Conservation (phyloP, 2,888 invertebrate genomes). For the Carpatolechia fugitivella region DNA sequence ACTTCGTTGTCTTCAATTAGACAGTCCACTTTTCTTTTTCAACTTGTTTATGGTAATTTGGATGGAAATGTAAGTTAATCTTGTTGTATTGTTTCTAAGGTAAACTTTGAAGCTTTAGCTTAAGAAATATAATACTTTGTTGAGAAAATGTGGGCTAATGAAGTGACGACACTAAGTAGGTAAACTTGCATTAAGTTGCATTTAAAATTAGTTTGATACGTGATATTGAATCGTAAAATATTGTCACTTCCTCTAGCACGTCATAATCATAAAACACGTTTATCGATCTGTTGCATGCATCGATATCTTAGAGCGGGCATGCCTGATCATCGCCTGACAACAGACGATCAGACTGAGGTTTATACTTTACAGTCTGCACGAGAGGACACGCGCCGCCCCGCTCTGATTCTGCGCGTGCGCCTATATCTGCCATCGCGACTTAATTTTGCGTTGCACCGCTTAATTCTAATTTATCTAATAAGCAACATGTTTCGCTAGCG, state of each 20-base stretch:
- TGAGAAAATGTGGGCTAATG: no score
- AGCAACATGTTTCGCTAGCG: slow-evolving; percentile 8
- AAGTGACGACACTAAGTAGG: no score
- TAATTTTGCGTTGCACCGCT: slow-evolving; percentile 18
- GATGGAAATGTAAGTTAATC: neutral
- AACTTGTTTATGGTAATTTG: neutral
- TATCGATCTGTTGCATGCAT: neutral
- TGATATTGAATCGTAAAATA: no score
- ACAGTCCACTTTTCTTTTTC: neutral
- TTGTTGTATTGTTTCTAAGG: neutral
- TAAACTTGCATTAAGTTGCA: no score
- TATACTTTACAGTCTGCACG: neutral
- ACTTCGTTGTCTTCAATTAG: neutral
- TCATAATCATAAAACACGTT: neutral
- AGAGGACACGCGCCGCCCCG: slow-evolving; percentile 28
- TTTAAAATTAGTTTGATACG: no score
- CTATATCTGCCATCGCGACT: slow-evolving; percentile 19
- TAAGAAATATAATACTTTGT: no score
- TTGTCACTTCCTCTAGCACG: neutral
- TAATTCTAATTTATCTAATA: slow-evolving; percentile 20
- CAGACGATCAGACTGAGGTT: neutral
- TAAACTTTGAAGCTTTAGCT: no score
- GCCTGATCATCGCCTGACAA: slow-evolving; percentile 9
- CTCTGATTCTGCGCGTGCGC: slow-evolving; percentile 30
- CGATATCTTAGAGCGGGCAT: neutral